These are phyloP conservation scores for Tetranychus cinnabarinus DNA, from an alignment of 1,140 invertebrate genomes.

Conservation along the genomic window DNA sequence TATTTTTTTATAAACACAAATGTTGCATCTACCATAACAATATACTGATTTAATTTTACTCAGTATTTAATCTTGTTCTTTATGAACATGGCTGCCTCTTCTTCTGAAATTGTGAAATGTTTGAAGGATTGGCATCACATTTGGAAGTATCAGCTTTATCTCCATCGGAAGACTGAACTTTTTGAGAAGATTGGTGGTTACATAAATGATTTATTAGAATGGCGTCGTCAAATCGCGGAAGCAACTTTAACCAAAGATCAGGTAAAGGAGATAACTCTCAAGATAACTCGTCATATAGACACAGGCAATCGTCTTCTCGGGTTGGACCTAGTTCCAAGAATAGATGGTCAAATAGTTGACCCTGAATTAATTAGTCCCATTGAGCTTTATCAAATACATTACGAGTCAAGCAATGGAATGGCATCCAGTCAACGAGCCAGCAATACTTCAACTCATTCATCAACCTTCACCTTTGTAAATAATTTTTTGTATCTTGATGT, in stretches of 20 bases:
- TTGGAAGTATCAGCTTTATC: constrained; percentile 72
- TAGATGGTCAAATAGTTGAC: constrained; percentile 57
- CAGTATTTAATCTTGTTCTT: too few relatives aligned
- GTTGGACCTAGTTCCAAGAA: constrained; percentile 64
- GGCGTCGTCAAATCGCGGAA: constrained; percentile 50
- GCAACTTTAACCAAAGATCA: constrained; percentile 73
- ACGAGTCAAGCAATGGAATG: constrained; percentile 20
- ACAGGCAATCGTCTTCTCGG: constrained; percentile 83
- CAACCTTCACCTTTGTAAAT: background rate
- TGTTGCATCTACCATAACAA: too few relatives aligned
- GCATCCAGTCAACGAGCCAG: background rate
- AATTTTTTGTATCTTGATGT: background rate
- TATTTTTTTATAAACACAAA: too few relatives aligned
- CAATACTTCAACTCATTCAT: background rate
- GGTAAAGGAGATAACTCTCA: constrained; percentile 51
- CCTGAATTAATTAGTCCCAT: constrained; percentile 62
- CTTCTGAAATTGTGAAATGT: constrained; percentile 52
- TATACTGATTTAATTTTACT: too few relatives aligned
- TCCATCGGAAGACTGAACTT: constrained; percentile 47
- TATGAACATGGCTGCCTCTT: background rate
- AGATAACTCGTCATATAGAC: constrained; percentile 70
- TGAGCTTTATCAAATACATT: constrained; percentile 50
- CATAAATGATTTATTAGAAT: constrained; percentile 65
- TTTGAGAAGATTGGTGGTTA: constrained; percentile 55
- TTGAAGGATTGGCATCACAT: constrained; percentile 74